Base-by-base conservation (phyloP, 1,140 invertebrate genomes). In the Sesamia nonagrioides region DNA sequence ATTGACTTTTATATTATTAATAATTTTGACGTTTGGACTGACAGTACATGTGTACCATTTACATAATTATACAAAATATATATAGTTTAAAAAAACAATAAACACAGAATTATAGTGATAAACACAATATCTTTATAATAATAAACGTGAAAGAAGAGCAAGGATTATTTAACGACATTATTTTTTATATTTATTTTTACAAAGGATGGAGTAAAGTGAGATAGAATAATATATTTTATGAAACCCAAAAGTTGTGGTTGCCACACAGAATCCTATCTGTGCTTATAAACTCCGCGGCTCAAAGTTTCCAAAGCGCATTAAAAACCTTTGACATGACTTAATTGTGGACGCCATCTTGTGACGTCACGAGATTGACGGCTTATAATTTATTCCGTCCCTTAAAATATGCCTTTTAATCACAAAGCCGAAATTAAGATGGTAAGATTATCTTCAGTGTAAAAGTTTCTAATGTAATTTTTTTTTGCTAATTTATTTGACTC, bases 261-360 rank as follows among this genome's bases (percentile, higher is more conserved):
- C 33, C n/a, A 13, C 11, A 58, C 27, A 13, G n/a, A 40, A 35
- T 61, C 15, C 15, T 40, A 15, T 40, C 60, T 17, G 54, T 58
- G 40, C 60, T 40, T 63, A 35, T 7, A 66, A 66, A 42, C 61
- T 66, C 8, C 17, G 37, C n/a, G n/a, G 15, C 35, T 15, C 66
- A 21, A 48, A 69, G 17, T 48, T 69, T 69, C 45, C 61, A 42
- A 50, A 69, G 66, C 66, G 66, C 42, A 69, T 69, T 69, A 69
- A 69, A 69, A 69, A 69, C 66, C 66, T 69, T 69, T 69, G 66
- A 69, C 66, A 69, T 69, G 42, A 50, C 66, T 69, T 69, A 69
- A 69, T 50, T 69, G 42, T 69, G 17, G 61, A 4, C 18, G 45
- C 66, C 66, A 69, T 69, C 21, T 69, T 69, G 61, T 37, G 61